These are phyloP conservation scores for Copidosoma aretas DNA, from an alignment of 2,888 invertebrate genomes.

Conservation along the genomic window DNA sequence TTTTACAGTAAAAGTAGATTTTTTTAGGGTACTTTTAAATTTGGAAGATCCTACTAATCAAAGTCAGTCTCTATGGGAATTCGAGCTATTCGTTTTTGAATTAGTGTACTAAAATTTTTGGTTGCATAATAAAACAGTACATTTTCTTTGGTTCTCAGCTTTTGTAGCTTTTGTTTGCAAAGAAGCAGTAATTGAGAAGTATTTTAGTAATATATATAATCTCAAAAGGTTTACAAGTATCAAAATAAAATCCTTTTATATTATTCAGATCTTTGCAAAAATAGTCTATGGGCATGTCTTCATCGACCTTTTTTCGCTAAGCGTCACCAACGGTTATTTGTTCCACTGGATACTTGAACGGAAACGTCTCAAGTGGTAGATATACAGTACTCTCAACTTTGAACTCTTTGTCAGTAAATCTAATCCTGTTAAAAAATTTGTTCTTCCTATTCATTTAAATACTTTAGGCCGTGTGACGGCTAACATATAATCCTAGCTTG, in stretches of 20 bases:
- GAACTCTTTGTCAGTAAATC: slow-evolving; percentile 70
- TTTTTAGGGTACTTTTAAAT: slow-evolving; percentile 72
- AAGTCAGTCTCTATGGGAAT: slow-evolving; percentile 78
- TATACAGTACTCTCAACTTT: slow-evolving; percentile 75
- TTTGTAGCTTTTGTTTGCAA: no score
- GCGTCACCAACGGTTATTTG: slow-evolving; percentile 29
- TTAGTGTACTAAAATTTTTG: no score
- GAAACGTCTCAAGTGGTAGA: slow-evolving; percentile 71
- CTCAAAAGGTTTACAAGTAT: slow-evolving; percentile 69
- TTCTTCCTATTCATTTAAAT: slow-evolving; percentile 63
- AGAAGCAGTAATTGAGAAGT: no score
- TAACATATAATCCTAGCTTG: no score
- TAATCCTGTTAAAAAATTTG: slow-evolving; percentile 68
- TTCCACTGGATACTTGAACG: slow-evolving; percentile 62
- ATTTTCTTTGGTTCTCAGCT: no score
- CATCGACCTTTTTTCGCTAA: slow-evolving; percentile 65
- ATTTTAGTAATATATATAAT: slow-evolving; percentile 43
- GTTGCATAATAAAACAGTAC: no score
- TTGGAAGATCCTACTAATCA: slow-evolving; percentile 88
- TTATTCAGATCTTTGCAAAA: slow-evolving; percentile 77
- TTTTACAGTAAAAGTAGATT: no score
- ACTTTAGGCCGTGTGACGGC: slow-evolving; percentile 42
- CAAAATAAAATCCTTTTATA: slow-evolving; percentile 74
- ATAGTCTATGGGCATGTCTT: slow-evolving; percentile 79
- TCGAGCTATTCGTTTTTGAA: slow-evolving; percentile 77